Evolutionary conservation across 2,797 vertebrate genomes (phyloP), one percentile per base, ranked within the genome.

Genomic region (Xiphophorus birchmanni): DNA sequence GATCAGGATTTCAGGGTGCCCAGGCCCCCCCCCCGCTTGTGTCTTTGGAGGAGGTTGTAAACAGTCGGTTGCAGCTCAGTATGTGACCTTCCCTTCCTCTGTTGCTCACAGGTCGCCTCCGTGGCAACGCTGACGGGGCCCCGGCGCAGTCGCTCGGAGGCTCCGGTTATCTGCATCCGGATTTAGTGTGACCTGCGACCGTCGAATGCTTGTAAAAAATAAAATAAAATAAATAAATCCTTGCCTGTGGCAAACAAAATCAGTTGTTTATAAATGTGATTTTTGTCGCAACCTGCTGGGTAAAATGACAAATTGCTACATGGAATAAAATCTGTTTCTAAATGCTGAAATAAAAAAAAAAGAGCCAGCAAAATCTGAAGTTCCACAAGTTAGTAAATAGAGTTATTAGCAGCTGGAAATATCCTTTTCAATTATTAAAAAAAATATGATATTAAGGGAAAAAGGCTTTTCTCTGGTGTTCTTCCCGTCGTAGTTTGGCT

Each of bases 391-490:
- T 89, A 93, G 92, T 94, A 94, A 93, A 95, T 86, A 92, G 92
- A 94, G 91, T 95, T 94, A 94, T 94, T 96, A 96, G 96, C 96
- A 96, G 95, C 96, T 94, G 93, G 94, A 95, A 89, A 93, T 80
- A 86, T 93, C 86, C 86, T 91, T 94, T 95, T 91, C 86, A 87
- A 93, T 81, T 60, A 87, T 82, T 82, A 75, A 75, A 74, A 78
- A 87, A 60, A 85, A 86, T 85, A 84, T 87, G 54, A 89, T 35
- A 81, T 48, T 81, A 81, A 81, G 58, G 87, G 54, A 77, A 71
- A 73, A 77, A 82, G 87, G 76, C 84, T 80, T 83, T 56, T 88
- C 89, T 72, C 76, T 29, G 65, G 40, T 56, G 56, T 77, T 77
- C 82, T 82, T 40, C 67, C 29, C 83, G 80, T 79, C 84, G 82